Evolutionary conservation across 1,140 invertebrate species (phyloP), one percentile per base, ranked within the genome.

Genomic region (Thaumetopoea pityocampa): DNA sequence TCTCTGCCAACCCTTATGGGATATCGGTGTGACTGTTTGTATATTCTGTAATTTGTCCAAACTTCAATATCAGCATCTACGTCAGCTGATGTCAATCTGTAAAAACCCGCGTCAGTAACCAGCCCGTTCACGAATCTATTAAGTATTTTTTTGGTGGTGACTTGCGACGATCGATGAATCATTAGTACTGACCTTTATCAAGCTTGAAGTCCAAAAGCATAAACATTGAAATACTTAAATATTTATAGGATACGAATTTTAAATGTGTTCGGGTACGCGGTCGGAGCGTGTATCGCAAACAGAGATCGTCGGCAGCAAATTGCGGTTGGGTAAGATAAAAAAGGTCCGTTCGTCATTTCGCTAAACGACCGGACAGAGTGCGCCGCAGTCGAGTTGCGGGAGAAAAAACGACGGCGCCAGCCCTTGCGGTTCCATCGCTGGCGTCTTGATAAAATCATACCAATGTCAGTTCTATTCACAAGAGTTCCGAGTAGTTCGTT

Each of bases 261-360:
- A 62, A 68, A 62, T 60, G 59, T 61, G 51, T 51, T 55, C 46
- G 44, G 51, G 54, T 54, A 38, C 38, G 58, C 59, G 55, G 35
- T 26, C 27, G 49, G 37, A 42, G 45, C 45, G 51, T 67, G 63
- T 72, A 72, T 67, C 62, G 60, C 57, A 46, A 51, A 53, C 56
- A 34, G 54, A 63, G 64, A 76, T 70, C 67, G 66, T 50, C 38
- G 56, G 67, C 68, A 74, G 69, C 71, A 73, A 79, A 79, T 79
- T 79, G 71, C 71, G 66, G 74, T 70, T 64, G 61, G 65, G 40
- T 51, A 45, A 79, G 71, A 79, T 79, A 79, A 79, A 79, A 79
- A 79, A 74, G 72, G 72, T 76, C 63, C 67, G 70, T 76, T 67
- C 69, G 69, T 77, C 72, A 77, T 80, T 80, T 76, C 66, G 66